phyloP scores from a whole-genome alignment of 2,888 invertebrate species.

The Julus scandinavius region DNA sequence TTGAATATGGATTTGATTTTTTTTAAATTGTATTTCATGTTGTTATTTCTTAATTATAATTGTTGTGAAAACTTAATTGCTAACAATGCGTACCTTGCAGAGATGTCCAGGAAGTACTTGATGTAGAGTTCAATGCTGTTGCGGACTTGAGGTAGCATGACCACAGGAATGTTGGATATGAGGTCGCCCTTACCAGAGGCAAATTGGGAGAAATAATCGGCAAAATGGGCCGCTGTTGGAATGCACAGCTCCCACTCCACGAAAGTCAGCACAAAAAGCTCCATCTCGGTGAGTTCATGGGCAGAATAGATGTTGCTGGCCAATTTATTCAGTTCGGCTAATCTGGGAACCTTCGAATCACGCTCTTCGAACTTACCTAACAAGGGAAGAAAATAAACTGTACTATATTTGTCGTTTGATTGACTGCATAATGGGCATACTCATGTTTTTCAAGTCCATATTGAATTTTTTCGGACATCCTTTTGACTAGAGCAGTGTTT shows the following conservation, averaged over 20 bases:
- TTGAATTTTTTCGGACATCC: too few species aligned
- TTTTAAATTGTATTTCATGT: too few species aligned
- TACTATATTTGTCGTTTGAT: too few species aligned
- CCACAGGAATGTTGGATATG: background rate
- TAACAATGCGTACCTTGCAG: conserved; percentile 56
- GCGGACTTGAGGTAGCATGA: background rate
- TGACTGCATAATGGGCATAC: too few species aligned
- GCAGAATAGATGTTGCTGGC: conserved; percentile 57
- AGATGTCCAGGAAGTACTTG: conserved; percentile 59
- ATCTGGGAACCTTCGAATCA: conserved; percentile 58
- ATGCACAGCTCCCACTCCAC: conserved; percentile 71
- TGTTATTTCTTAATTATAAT: too few species aligned
- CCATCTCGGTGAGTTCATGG: conserved; percentile 67
- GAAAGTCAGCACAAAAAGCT: conserved; percentile 70
- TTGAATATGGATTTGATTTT: too few species aligned
- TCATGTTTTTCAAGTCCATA: too few species aligned
- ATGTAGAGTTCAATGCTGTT: conserved; percentile 53
- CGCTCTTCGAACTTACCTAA: conserved; percentile 60
- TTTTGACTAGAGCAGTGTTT: too few species aligned
- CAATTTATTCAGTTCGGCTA: conserved; percentile 57
- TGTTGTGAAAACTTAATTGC: too few species aligned
- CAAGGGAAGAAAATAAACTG: background rate
- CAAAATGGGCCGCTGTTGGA: conserved; percentile 74
- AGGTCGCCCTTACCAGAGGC: conserved; percentile 66
- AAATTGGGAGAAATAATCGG: conserved; percentile 70